Conservation (phyloP, 1,140 invertebrate genomes). For the Drosophila arizonae region DNA sequence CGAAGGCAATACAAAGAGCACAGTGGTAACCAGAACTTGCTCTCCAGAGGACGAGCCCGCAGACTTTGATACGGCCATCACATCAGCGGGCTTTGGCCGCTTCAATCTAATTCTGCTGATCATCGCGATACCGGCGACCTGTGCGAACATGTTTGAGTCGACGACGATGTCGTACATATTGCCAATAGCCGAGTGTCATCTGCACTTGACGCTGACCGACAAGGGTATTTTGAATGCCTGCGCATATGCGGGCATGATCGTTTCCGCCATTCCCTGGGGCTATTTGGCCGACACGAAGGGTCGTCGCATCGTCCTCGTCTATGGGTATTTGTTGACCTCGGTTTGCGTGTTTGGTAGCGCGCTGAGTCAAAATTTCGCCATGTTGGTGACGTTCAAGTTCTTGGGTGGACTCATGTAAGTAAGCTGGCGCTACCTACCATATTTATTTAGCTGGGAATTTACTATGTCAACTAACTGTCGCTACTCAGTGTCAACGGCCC, state of each 20-base stretch:
- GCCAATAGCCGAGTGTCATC: conserved; percentile 88
- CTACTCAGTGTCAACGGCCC: conserved; percentile 88
- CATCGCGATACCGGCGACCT: conserved; percentile 86
- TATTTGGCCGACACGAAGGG: conserved; percentile 91
- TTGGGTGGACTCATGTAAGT: conserved; percentile 90
- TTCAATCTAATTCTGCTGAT: conserved; percentile 87
- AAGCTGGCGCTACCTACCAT: conserved; percentile 43
- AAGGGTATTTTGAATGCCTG: conserved; percentile 88
- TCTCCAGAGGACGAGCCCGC: conserved; percentile 74
- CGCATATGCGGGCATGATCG: conserved; percentile 90
- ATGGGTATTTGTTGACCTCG: conserved; percentile 88
- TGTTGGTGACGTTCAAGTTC: conserved; percentile 89
- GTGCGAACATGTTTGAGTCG: conserved; percentile 87
- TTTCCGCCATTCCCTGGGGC: conserved; percentile 92
- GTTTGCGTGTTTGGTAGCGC: conserved; percentile 87
- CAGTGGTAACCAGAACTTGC: conserved; percentile 21
- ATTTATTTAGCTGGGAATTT: conserved; percentile 22
- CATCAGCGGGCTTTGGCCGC: conserved; percentile 85
- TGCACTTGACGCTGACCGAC: conserved; percentile 85
- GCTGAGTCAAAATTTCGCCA: conserved; percentile 88
- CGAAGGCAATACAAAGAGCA: conserved; percentile 55
- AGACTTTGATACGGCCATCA: conserved; percentile 86
- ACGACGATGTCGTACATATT: conserved; percentile 87
- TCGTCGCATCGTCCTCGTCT: conserved; percentile 87
- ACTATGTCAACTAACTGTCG: conserved; percentile 4